These are phyloP conservation scores for Hemaris fuciformis DNA, from an alignment of 2,888 invertebrate genomes.

Conservation along the genomic window DNA sequence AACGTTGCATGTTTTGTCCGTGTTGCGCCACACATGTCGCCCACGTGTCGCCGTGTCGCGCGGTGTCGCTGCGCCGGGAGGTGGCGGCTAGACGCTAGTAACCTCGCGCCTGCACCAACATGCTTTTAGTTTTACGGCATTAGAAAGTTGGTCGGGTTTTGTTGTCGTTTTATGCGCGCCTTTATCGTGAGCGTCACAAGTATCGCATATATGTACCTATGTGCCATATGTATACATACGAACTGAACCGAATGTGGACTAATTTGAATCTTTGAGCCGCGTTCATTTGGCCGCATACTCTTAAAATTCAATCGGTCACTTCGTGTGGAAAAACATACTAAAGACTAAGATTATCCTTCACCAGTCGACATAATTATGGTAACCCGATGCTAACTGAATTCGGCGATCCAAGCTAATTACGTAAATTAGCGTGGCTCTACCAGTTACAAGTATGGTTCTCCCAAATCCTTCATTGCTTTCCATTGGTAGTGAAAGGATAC, in stretches of 20 bases:
- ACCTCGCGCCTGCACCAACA: not conserved
- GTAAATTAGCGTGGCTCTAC: no score
- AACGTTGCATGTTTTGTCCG: not conserved
- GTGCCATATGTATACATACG: no score
- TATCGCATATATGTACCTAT: no score
- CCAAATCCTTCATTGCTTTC: no score
- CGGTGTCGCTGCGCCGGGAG: not conserved
- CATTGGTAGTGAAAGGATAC: no score
- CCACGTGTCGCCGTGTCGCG: not conserved
- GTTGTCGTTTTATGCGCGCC: not conserved
- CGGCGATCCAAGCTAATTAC: no score
- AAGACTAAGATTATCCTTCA: no score
- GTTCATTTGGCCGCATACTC: not conserved
- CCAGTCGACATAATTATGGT: no score
- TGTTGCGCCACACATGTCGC: not conserved
- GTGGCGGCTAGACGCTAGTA: not conserved
- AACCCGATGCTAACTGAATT: no score
- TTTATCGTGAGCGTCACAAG: not conserved
- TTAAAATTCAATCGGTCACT: no score
- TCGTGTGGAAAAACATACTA: no score
- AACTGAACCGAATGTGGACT: not conserved
- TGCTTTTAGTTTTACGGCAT: not conserved
- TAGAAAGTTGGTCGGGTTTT: conserved; percentile 1
- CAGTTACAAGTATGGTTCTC: no score
- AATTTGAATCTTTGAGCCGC: not conserved